phyloP scores from a whole-genome alignment of 2,113 vertebrate genomes.

The Dunckerocampus dactyliophorus region DNA sequence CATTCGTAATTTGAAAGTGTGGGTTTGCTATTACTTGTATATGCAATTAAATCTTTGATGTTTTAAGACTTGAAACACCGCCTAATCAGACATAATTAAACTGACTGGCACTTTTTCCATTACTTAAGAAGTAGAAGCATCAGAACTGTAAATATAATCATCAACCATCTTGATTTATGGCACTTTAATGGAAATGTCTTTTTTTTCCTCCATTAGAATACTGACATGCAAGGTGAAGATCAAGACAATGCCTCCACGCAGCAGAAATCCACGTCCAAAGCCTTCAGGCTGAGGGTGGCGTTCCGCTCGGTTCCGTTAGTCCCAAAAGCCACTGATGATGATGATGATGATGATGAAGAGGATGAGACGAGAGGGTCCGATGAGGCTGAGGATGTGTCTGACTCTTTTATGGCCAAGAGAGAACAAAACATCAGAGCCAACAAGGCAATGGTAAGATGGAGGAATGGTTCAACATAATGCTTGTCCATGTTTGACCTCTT shows the following conservation, averaged over 20 bases:
- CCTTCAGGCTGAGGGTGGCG: slow-evolving; percentile 62
- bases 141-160: not conserved
- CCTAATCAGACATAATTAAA: no score
- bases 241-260: slow-evolving; percentile 4
- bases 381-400: slow-evolving; percentile 24
- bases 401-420: slow-evolving; percentile 63
- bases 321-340: slow-evolving; percentile 22
- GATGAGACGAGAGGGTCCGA: slow-evolving; percentile 25
- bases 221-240: slow-evolving; percentile 14
- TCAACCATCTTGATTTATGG: not conserved
- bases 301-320: slow-evolving; percentile 23
- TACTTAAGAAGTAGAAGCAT: no score
- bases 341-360: slow-evolving; percentile 22
- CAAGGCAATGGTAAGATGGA: slow-evolving; percentile 71
- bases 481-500: not conserved
- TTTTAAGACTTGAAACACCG: not conserved
- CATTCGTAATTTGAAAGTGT: not conserved
- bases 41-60: not conserved
- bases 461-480: not conserved
- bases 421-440: slow-evolving; percentile 72
- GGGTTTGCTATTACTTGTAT: not conserved
- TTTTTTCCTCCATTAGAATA: slow-evolving; percentile 24
- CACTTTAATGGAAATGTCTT: not conserved
- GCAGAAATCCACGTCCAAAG: not conserved
- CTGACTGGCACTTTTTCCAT: no score